These are phyloP conservation scores for Sigmodon hispidus DNA, from an alignment of 2,113 vertebrate species.

Conservation along the genomic window DNA sequence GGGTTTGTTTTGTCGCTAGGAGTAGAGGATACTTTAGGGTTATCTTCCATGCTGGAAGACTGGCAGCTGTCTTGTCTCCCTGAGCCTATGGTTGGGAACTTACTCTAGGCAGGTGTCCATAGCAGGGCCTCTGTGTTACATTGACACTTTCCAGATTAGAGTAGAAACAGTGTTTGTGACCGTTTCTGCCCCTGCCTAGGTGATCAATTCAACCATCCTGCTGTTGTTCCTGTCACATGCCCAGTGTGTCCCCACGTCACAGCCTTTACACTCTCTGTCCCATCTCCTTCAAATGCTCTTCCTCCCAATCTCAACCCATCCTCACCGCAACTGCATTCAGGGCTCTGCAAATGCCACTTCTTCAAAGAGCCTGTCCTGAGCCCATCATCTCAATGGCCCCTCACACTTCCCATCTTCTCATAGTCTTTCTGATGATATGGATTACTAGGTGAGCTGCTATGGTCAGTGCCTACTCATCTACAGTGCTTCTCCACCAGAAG, in stretches of 20 bases:
- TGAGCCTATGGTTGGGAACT: background rate
- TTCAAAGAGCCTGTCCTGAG: background rate
- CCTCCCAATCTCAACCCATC: background rate
- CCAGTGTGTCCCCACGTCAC: background rate
- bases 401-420: background rate
- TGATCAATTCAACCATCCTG: background rate
- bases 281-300: background rate
- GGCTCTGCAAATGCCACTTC: background rate
- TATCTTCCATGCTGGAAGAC: background rate
- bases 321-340: background rate
- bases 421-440: background rate
- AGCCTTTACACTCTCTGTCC: background rate
- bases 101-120: background rate
- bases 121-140: background rate
- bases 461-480: background rate
- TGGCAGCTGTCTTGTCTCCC: background rate
- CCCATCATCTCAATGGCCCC: background rate
- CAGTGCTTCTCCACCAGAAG: background rate
- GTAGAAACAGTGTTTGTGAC: background rate
- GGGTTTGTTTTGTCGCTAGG: background rate
- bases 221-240: background rate
- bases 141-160: background rate
- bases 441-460: background rate
- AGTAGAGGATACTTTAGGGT: background rate
- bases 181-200: background rate